These are phyloP conservation scores for Caenorhabditis drosophilae DNA, from an alignment of 2,888 invertebrate genomes.

Conservation along the genomic window DNA sequence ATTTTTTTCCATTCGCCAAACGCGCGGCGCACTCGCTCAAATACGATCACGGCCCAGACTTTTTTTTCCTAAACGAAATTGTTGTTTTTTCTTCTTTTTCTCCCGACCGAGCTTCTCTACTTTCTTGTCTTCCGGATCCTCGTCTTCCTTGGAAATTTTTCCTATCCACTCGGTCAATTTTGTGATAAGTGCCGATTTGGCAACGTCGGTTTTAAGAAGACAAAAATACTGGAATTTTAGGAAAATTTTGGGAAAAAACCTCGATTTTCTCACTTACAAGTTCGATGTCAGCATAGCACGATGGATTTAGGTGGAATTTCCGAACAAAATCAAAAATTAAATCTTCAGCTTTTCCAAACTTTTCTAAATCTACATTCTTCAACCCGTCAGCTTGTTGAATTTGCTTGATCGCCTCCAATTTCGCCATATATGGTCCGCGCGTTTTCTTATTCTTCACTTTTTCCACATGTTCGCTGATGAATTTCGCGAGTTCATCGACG, in stretches of 20 bases:
- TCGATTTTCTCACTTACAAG: too few relatives aligned
- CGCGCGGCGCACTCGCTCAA: conserved; percentile 20
- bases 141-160: conserved; percentile 10
- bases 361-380: not conserved
- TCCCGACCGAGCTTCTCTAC: too few relatives aligned
- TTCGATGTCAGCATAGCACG: conserved; percentile 79
- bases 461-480: not conserved
- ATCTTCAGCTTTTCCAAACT: conserved; percentile 36
- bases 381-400: not conserved
- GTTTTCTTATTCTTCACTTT: not conserved
- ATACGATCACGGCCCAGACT: conserved; percentile 28
- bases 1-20: conserved; percentile 24
- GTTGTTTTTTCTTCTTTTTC: too few relatives aligned
- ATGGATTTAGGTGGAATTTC: conserved; percentile 84
- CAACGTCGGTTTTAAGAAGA: conserved; percentile 4
- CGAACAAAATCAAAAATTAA: conserved; percentile 80
- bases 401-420: conserved; percentile 10
- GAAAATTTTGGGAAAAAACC: not conserved
- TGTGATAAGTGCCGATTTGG: conserved; percentile 13
- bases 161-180: conserved; percentile 13
- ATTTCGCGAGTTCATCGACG: not conserved
- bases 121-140: conserved; percentile 13
- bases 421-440: conserved; percentile 24
- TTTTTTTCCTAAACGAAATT: too few relatives aligned
- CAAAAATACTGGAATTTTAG: conserved; percentile 12